These are phyloP conservation scores for Microctonus brassicae DNA, from an alignment of 2,888 invertebrate species.

Conservation along the genomic window DNA sequence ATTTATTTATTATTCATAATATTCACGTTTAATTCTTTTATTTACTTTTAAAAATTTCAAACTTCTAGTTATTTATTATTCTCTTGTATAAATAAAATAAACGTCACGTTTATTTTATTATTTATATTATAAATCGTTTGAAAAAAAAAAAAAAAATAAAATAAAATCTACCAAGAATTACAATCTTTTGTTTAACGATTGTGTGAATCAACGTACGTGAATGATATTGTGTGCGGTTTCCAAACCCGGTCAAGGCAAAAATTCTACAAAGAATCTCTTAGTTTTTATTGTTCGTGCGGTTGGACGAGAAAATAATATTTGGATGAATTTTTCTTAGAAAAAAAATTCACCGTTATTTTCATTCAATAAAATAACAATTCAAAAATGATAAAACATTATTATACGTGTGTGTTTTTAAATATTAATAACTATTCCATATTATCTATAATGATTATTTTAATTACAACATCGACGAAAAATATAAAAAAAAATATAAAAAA, in stretches of 20 bases:
- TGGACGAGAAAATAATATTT: not conserved
- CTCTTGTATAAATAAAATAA: too few species aligned
- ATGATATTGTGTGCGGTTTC: not conserved
- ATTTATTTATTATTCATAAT: too few species aligned
- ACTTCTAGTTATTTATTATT: too few species aligned
- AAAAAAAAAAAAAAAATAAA: not conserved
- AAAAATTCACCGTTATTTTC: not conserved
- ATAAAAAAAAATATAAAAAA: too few species aligned
- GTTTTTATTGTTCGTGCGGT: conserved; percentile 6
- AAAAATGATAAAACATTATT: too few species aligned
- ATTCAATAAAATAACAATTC: not conserved
- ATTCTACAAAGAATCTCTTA: not conserved
- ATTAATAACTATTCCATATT: too few species aligned
- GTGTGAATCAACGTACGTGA: conserved; percentile 1
- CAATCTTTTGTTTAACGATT: conserved; percentile 6
- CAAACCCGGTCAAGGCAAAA: conserved; percentile 34
- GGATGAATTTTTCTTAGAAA: not conserved
- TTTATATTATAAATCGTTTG: not conserved
- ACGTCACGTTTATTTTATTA: not conserved
- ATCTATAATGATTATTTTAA: too few species aligned
- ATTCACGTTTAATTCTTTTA: too few species aligned
- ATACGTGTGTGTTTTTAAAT: too few species aligned
- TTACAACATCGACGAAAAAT: too few species aligned
- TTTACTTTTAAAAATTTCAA: too few species aligned
- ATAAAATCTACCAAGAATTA: not conserved